Evolutionary conservation across 2,888 invertebrate genomes (phyloP), one percentile per base, ranked within the genome.

Genomic region (Leptopilina myrica): DNA sequence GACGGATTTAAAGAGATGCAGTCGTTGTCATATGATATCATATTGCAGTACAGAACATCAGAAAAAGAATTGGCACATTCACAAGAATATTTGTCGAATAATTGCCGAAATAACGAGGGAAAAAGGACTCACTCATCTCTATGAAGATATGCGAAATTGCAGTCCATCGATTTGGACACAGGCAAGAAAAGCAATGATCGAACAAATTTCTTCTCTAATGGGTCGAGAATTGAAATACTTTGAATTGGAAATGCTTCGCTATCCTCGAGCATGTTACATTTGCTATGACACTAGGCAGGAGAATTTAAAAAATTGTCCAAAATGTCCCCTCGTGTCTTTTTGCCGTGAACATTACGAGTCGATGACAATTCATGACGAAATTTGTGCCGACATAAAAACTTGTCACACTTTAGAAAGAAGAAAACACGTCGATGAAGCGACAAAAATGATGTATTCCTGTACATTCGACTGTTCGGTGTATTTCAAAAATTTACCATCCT

Each of bases 61-160:
- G 9, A 64, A 64, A 9, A 33, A 64, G 14, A 26, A 64, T 14
- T 64, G 88, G 87, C 80, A 80, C 2, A 78, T 77, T 0, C 90
- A 90, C 83, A 88, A 86, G 76, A 65, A 82, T 40, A 69, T 89
- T 20, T 90, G 89, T 77, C 82, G 81, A 20, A 78, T 84, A 14
- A 79, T 88, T 46, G 78, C 66, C 11, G 77, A 64, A 1, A 64
- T 85, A 76, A 20, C 80, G 5, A 65, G 73, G 12, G 66, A 77
- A 33, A 78, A 78, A n/a, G 75, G 75, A 26, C 49, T 78, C n/a
- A 66, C 64, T 9, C 59, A 43, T 5, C 40, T 83, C 75, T 80
- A 81, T 67, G 75, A 78, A 66, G 66, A 78, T 9, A 8, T 26
- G 86, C 26, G 77, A 6, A 85, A 86, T 82, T 33, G 12, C 84